A percentile compares a stretch with the other conserved stretches of the same genome.
Evolutionary conservation across 1,140 invertebrate genomes (phyloP).

Genomic region (Planococcus citri): DNA sequence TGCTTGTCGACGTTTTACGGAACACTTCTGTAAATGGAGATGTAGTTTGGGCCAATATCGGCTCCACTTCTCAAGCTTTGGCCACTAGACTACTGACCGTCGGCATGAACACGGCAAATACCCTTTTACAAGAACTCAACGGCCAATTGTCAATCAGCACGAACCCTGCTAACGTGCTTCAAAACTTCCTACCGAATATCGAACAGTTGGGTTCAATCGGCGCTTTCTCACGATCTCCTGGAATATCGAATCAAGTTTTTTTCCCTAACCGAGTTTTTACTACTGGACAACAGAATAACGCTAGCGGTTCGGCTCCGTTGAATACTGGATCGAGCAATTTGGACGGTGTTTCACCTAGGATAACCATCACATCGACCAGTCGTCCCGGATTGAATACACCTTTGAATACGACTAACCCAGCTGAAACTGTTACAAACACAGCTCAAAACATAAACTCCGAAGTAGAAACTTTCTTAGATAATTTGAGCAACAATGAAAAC

Average conservation of each 20-base stretch:
- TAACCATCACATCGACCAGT: too few relatives aligned
- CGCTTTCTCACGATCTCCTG: background rate
- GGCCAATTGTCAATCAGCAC: background rate
- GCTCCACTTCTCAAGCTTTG: background rate
- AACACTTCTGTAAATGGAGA: background rate
- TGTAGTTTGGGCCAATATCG: background rate
- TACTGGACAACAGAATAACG: too few relatives aligned
- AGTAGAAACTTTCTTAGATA: background rate
- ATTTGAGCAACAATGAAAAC: background rate
- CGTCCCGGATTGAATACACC: background rate
- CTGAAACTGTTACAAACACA: background rate
- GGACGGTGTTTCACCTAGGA: too few relatives aligned
- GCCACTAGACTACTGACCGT: background rate
- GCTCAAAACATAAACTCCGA: background rate
- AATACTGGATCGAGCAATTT: too few relatives aligned
- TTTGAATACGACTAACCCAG: background rate
- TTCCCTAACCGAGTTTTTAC: background rate
- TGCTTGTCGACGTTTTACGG: background rate
- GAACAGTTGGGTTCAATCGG: background rate
- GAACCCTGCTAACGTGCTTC: background rate
- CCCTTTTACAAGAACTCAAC: background rate
- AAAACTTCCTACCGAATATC: background rate
- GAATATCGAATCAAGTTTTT: background rate
- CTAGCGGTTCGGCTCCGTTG: too few relatives aligned
- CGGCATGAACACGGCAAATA: background rate